Evolutionary conservation across 2,888 invertebrate genomes (phyloP), one percentile per base, ranked within the genome.

Genomic region (Allygus modestus): DNA sequence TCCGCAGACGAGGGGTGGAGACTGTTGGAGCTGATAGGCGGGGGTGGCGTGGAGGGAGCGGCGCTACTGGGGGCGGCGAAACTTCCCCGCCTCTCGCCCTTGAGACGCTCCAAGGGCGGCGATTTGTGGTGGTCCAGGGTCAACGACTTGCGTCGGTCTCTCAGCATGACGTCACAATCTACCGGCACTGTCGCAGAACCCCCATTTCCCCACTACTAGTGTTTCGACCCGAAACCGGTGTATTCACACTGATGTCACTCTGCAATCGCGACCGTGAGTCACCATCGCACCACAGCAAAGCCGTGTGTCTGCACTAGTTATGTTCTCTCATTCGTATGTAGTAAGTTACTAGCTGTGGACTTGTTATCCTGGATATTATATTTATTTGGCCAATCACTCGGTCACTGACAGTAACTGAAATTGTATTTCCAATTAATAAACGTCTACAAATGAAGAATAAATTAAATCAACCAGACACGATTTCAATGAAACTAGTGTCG

Each of bases 71-170:
- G 87, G 58, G 87, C 88, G 20, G 88, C 89, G 77, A 88, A 87
- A 83, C 89, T 88, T 65, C 89, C 88, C 31, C 89, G 86, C 54
- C 89, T 84, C 82, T 88, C 88, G n/a, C 85, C 65, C 41, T 83
- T 82, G 43, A 86, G 85, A 31, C 88, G 86, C 69, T 86, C 87
- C 69, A 86, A 81, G 37, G 86, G 86, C 65, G 86, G 85, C 31
- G 84, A 85, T 20, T 84, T 84, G 81, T 86, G 87, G 54, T 87
- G 88, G 82, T 88, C 88, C 86, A 88, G 85, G 26, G 88, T 87
- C 37, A 89, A 87, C 23, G 89, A 89, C 86, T 88, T 88, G 83
- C 89, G 87, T 1, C 89, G 86, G 84, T 88, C 88, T 75, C 88
- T 87, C 54, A 88, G 85, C 88, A 88, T 87, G 71, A 37, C 75